phyloP scores from a whole-genome alignment of 2,797 vertebrate genomes.

The Pseudochaenichthys georgianus region DNA sequence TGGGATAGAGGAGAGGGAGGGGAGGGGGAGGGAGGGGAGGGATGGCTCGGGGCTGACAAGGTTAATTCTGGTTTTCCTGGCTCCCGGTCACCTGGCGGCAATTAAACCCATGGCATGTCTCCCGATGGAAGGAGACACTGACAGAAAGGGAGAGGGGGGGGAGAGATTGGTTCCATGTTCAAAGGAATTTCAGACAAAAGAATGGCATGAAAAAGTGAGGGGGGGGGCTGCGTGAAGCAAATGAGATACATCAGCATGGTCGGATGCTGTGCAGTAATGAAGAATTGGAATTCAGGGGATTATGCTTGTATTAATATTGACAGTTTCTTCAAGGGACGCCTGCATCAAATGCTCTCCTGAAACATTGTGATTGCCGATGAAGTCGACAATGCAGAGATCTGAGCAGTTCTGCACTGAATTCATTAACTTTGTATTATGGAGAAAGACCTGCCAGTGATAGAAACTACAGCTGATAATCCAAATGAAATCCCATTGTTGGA shows the following conservation, averaged over 20 bases:
- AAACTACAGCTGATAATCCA: background rate
- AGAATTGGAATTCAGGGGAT: slow-evolving; percentile 45
- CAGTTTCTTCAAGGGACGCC: slow-evolving; percentile 48
- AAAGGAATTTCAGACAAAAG: slow-evolving; percentile 43
- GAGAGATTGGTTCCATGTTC: slow-evolving; percentile 28
- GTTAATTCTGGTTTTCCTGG: slow-evolving; percentile 84
- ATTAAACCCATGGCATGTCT: slow-evolving; percentile 77
- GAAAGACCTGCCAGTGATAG: slow-evolving; percentile 12
- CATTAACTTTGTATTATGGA: slow-evolving; percentile 28
- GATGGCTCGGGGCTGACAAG: slow-evolving; percentile 77
- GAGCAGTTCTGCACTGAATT: slow-evolving; percentile 34
- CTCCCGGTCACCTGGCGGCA: slow-evolving; percentile 74
- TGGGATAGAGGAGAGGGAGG: slow-evolving; percentile 52
- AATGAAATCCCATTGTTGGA: slow-evolving; percentile 7
- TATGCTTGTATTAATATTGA: slow-evolving; percentile 52
- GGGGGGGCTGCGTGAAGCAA: background rate
- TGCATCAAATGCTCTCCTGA: slow-evolving; percentile 40
- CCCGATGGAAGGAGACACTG: slow-evolving; percentile 40
- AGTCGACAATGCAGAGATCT: slow-evolving; percentile 39
- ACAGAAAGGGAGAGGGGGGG: slow-evolving; percentile 13
- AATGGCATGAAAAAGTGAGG: background rate
- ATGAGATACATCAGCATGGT: slow-evolving; percentile 25
- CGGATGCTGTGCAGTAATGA: slow-evolving; percentile 31
- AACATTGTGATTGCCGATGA: slow-evolving; percentile 48
- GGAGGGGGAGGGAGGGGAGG: slow-evolving; percentile 29